Percentiles rank a stretch among this genome's conserved stretches.
These are phyloP conservation scores for Butorides virescens DNA, from an alignment of 2,113 vertebrate genomes.

Conservation along the genomic window DNA sequence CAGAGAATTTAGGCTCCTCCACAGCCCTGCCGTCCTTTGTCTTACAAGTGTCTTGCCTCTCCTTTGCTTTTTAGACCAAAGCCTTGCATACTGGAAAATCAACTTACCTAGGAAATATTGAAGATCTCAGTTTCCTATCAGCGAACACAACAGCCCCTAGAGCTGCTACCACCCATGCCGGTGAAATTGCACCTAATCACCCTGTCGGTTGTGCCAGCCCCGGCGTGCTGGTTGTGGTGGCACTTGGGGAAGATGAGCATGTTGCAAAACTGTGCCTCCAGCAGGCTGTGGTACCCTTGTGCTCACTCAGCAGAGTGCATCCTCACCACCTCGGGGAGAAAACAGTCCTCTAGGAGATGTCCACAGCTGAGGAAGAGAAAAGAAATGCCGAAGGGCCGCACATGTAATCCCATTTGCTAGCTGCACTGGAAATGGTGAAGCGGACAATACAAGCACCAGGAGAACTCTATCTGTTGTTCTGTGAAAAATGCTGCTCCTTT, in stretches of 20 bases:
- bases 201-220: background rate
- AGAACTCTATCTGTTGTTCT: background rate
- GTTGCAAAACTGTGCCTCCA: background rate
- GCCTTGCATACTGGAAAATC: background rate
- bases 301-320: accelerated
- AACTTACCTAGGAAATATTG: background rate
- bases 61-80: background rate
- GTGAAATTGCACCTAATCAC: background rate
- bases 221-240: background rate
- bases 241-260: background rate
- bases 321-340: background rate
- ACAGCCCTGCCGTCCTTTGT: background rate
- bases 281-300: background rate
- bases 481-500: background rate
- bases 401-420: background rate
- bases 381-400: background rate
- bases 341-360: background rate
- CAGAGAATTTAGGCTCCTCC: background rate
- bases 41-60: background rate
- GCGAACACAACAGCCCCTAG: background rate
- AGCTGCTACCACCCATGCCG: background rate
- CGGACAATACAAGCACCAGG: background rate
- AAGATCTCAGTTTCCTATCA: background rate
- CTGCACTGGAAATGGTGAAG: background rate
- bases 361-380: background rate